These are phyloP conservation scores for Cryptophagus acutangulus DNA, from an alignment of 2,888 invertebrate species.

Conservation along the genomic window DNA sequence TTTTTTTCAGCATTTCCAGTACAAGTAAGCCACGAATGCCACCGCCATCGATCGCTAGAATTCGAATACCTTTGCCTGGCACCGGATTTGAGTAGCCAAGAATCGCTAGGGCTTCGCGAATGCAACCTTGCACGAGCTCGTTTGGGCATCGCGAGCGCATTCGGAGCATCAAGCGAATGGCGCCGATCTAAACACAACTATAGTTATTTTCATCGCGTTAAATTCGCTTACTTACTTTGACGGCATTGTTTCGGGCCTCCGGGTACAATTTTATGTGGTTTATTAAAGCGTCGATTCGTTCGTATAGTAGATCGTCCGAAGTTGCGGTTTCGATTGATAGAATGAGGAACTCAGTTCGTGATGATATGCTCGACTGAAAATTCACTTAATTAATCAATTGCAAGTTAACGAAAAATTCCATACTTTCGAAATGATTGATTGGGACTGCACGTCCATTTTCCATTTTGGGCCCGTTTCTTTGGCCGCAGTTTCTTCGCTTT, in stretches of 20 bases:
- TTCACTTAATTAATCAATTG: neutral
- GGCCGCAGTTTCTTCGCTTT: slow-evolving; percentile 29
- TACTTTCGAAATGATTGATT: no score
- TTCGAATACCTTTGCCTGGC: slow-evolving; percentile 66
- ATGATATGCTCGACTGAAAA: slow-evolving; percentile 56
- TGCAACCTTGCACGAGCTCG: slow-evolving; percentile 38
- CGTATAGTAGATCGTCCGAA: slow-evolving; percentile 53
- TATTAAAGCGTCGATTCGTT: slow-evolving; percentile 63
- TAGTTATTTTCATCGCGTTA: neutral
- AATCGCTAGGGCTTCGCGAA: slow-evolving; percentile 57
- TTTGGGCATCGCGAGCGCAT: slow-evolving; percentile 48
- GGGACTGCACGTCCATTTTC: slow-evolving; percentile 38
- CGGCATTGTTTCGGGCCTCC: slow-evolving; percentile 64
- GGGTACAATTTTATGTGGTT: slow-evolving; percentile 67
- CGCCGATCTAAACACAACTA: slow-evolving; percentile 55
- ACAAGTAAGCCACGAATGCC: slow-evolving; percentile 81
- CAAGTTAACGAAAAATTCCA: neutral
- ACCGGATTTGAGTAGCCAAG: slow-evolving; percentile 67
- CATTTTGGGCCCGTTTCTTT: slow-evolving; percentile 44
- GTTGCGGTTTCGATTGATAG: slow-evolving; percentile 56
- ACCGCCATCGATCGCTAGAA: slow-evolving; percentile 84
- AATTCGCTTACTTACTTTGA: slow-evolving; percentile 52
- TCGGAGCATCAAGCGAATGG: slow-evolving; percentile 57
- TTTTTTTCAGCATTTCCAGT: slow-evolving; percentile 70
- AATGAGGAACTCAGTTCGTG: slow-evolving; percentile 62